Conservation (phyloP, 1,140 invertebrate genomes). For the Anoplophora glabripennis region DNA sequence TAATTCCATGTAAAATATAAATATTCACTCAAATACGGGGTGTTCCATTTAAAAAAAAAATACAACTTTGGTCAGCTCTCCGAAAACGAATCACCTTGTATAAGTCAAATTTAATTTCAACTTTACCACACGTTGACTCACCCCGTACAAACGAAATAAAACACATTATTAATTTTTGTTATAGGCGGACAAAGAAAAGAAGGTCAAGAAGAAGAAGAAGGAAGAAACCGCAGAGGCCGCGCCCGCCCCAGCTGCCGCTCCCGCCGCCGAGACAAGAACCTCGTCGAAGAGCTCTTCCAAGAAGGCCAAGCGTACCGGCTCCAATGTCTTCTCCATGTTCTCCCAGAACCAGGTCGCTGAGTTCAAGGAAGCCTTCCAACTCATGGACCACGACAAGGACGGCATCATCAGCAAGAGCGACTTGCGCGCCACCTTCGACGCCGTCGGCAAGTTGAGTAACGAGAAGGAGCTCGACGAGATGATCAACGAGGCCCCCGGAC, state of each 20-base stretch:
- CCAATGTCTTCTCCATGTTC: conserved; percentile 95
- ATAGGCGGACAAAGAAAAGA: conserved; percentile 79
- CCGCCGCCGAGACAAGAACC: conserved; percentile 57
- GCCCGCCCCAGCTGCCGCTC: conserved; percentile 57
- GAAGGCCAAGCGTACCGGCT: conserved; percentile 82
- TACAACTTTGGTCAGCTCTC: too few relatives aligned
- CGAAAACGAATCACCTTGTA: too few relatives aligned
- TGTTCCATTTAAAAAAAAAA: too few relatives aligned
- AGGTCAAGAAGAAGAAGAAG: conserved; percentile 76
- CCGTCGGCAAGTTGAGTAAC: conserved; percentile 83
- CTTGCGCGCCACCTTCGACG: conserved; percentile 92
- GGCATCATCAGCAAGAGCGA: conserved; percentile 94
- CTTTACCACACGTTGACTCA: too few relatives aligned
- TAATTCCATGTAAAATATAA: too few relatives aligned
- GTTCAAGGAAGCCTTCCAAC: conserved; percentile 96
- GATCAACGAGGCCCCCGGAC: conserved; percentile 84
- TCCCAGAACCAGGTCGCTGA: conserved; percentile 93
- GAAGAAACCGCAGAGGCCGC: conserved; percentile 61
- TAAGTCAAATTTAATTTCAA: too few relatives aligned
- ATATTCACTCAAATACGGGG: too few relatives aligned
- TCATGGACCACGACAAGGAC: conserved; percentile 99
- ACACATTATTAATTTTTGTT: background rate
- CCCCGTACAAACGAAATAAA: too few relatives aligned
- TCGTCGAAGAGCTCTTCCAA: conserved; percentile 63
- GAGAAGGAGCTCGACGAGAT: conserved; percentile 92